A percentile compares a stretch with the other conserved stretches of the same genome.
Evolutionary conservation across 2,113 vertebrate genomes (phyloP).

Genomic region (Neotoma lepida): DNA sequence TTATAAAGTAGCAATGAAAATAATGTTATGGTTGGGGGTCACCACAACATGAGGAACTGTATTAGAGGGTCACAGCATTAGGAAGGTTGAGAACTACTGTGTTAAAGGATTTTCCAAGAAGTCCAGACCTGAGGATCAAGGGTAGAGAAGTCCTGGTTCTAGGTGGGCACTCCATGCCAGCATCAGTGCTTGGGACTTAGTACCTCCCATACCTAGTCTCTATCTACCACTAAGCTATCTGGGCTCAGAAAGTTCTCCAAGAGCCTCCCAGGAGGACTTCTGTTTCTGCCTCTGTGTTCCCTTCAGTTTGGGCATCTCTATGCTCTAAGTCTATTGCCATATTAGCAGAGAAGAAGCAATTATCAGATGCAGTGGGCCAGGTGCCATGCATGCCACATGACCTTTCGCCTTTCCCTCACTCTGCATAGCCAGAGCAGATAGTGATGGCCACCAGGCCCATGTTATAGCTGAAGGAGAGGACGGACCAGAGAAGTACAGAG

Average conservation of each 20-base stretch:
- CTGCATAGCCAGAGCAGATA: fast-evolving
- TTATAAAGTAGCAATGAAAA: not conserved
- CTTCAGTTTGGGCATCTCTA: not conserved
- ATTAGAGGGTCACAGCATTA: not conserved
- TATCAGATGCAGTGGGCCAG: fast-evolving
- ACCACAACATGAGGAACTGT: not conserved
- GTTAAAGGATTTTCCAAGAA: not conserved
- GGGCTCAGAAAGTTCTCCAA: not conserved
- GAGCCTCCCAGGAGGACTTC: not conserved
- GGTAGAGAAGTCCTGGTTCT: not conserved
- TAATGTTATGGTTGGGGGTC: not conserved
- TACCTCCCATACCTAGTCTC: not conserved
- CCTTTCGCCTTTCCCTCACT: not conserved
- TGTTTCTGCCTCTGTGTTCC: not conserved
- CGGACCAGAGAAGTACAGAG: too few relatives aligned
- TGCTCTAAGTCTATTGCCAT: not conserved
- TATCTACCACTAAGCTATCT: not conserved
- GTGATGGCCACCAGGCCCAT: not conserved
- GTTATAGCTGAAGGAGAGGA: not conserved
- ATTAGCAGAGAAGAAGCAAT: not conserved
- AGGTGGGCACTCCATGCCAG: not conserved
- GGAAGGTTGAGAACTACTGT: not conserved
- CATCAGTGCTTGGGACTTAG: not conserved
- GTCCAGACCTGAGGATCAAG: not conserved
- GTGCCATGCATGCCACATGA: fast-evolving